A percentile compares a stretch with the other conserved stretches of the same genome.
These are phyloP conservation scores for Papilio protenor DNA, from an alignment of 2,888 invertebrate genomes.

Conservation along the genomic window DNA sequence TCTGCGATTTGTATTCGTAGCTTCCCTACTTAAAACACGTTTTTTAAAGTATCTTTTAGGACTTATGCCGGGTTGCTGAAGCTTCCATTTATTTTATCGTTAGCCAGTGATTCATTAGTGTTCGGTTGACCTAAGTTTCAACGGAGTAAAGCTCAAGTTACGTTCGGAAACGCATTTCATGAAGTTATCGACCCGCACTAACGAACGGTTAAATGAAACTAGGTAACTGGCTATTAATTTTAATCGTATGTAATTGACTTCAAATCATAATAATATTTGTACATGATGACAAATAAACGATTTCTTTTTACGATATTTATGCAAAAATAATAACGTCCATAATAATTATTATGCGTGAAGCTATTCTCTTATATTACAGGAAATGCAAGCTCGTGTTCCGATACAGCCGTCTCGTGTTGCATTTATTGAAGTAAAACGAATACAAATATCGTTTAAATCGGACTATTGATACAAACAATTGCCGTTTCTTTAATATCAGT, in stretches of 20 bases:
- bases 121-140: too few species aligned
- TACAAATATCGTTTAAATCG: neutral
- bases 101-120: too few species aligned
- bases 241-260: too few species aligned
- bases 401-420: conserved; percentile 14
- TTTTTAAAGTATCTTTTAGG: neutral
- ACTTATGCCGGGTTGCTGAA: neutral
- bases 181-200: too few species aligned
- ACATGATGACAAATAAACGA: neutral
- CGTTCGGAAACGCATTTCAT: too few species aligned
- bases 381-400: conserved; percentile 30
- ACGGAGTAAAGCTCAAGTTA: too few species aligned
- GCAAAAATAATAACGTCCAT: neutral
- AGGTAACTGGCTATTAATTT: too few species aligned
- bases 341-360: neutral
- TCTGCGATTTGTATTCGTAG: neutral
- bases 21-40: neutral
- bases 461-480: neutral
- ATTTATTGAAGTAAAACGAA: conserved; percentile 11
- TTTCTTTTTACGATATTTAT: neutral
- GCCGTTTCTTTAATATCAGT: neutral
- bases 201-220: too few species aligned
- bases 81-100: too few species aligned
- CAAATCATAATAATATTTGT: neutral
- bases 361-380: conserved; percentile 23